Percentiles rank a stretch among this genome's conserved stretches.
These are phyloP conservation scores for Coregonus ussuriensis DNA, from an alignment of 2,797 vertebrate genomes.

Conservation along the genomic window DNA sequence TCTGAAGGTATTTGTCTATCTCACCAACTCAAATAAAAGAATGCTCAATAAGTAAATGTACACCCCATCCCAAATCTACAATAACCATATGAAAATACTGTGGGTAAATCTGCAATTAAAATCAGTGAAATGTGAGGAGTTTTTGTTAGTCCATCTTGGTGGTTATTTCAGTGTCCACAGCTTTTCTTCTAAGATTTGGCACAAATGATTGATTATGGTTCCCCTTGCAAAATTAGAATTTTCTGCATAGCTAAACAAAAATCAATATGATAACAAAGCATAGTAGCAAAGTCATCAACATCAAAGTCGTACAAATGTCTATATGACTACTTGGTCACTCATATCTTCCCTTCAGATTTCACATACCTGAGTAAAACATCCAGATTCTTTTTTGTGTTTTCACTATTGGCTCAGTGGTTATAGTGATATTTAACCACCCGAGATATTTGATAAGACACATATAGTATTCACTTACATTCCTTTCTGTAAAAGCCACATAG, in stretches of 20 bases:
- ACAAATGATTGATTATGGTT: background rate
- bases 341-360: background rate
- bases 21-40: background rate
- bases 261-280: background rate
- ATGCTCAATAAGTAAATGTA: background rate
- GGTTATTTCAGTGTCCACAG: background rate
- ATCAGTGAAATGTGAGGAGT: background rate
- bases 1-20: background rate
- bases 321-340: background rate
- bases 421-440: background rate
- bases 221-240: background rate
- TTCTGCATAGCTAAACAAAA: background rate
- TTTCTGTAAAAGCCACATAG: background rate
- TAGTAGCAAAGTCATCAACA: background rate
- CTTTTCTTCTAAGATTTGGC: conserved; percentile 3
- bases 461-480: no score
- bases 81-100: background rate
- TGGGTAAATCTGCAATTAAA: background rate
- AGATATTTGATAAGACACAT: background rate
- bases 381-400: background rate
- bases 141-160: background rate
- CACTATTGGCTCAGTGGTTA: background rate
- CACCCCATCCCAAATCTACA: background rate
- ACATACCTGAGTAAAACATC: background rate
- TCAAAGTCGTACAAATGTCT: background rate